Base-by-base conservation (phyloP, 1,140 invertebrate genomes). In the Pogonus chalceus region DNA sequence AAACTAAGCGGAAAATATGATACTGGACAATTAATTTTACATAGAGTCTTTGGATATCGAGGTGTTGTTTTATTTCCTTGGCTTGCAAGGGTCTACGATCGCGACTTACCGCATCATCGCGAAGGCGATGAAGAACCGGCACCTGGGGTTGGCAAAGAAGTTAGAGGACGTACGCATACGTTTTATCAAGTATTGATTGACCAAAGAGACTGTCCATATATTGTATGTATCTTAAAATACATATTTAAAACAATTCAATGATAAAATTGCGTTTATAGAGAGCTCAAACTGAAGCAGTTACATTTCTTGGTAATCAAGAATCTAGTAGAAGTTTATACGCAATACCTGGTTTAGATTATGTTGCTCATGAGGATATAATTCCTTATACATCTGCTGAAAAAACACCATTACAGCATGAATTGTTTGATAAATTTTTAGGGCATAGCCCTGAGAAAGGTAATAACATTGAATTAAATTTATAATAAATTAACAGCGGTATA, bases 161-260 rank as follows among this genome's bases (percentile, higher is more conserved):
- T 95, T 0, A 90, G 92, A 72, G 89, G 90, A 39, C 79, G 82
- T 65, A 89, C 88, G 14, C 91, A 95, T 62, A 90, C 89, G n/a
- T 97, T 95, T 70, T 97, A 97, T 72, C 92, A 97, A 79, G 92
- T 96, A 18, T 76, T 98, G 3, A 96, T 98, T 64, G 95, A 98
- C 73, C 88, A 91, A 52, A 79, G 94, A 67, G 95, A 98, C 77
- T 94, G 91, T 69, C 93, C 93, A 20, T 92, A 86, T 71, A 95
- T 97, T 74, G 90, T 94, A 23, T 53, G 46, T 35, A 55, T 35
- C 23, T 26, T 50, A 48, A 49, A 43, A 10, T 50, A 31, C 43
- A 9, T 14, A 21, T 26, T 23, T 47, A 50, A 14, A 51, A 56
- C 12, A 23, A 23, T 23, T 26, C 20, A 51, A 37, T 49, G 7